These are phyloP conservation scores for Digitonthophagus gazella DNA, from an alignment of 2,888 invertebrate species.

Conservation along the genomic window DNA sequence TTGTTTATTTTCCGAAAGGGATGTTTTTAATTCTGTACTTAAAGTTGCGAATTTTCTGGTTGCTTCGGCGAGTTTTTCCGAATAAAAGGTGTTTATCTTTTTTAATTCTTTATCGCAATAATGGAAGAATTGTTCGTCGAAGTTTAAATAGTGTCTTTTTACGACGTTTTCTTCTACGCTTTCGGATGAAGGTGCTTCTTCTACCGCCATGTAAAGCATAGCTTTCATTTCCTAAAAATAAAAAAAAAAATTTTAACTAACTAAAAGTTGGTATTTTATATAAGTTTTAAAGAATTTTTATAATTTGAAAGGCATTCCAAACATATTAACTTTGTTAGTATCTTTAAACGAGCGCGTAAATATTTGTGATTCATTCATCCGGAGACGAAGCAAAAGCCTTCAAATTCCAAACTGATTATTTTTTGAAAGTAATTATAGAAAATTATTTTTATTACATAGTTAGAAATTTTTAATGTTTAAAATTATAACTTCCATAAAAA, in stretches of 20 bases:
- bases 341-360: too few species aligned
- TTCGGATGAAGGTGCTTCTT: constrained; percentile 75
- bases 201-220: constrained; percentile 76
- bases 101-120: constrained; percentile 82
- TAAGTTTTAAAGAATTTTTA: too few species aligned
- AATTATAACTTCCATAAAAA: too few species aligned
- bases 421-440: too few species aligned
- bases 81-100: constrained; percentile 87
- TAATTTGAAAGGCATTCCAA: too few species aligned
- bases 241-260: not conserved
- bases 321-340: too few species aligned
- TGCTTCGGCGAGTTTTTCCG: constrained; percentile 87
- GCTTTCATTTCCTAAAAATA: constrained; percentile 73
- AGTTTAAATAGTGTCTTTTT: constrained; percentile 71
- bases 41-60: constrained; percentile 75
- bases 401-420: too few species aligned
- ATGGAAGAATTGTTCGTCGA: constrained; percentile 82
- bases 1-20: constrained; percentile 44
- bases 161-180: constrained; percentile 68
- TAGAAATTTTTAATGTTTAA: too few species aligned
- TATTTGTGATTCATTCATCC: too few species aligned
- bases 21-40: constrained; percentile 65
- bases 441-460: too few species aligned
- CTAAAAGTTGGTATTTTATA: not conserved
- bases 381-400: too few species aligned